Conservation (phyloP, 2,113 vertebrate genomes). For the Mustela lutreola region DNA sequence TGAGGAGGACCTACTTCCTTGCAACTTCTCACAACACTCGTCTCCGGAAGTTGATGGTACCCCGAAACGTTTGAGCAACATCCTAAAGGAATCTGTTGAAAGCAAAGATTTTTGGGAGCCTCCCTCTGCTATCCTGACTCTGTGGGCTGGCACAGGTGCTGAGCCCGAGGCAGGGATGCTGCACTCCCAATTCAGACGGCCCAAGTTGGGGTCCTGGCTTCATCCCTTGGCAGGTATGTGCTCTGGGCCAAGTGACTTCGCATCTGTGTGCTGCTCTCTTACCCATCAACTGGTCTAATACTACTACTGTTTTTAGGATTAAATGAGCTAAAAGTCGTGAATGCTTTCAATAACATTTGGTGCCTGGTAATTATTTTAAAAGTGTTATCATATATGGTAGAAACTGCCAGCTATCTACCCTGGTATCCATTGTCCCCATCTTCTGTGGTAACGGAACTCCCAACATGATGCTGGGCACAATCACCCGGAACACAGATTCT, state of each 20-base stretch:
- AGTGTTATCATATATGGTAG: not conserved
- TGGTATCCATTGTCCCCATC: not conserved
- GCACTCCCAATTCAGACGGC: not conserved
- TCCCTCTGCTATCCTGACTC: not conserved
- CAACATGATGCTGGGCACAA: not conserved
- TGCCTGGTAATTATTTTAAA: not conserved
- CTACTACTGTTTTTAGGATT: not conserved
- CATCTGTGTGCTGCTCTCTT: not conserved
- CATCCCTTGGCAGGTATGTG: not conserved
- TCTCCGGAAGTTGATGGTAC: not conserved
- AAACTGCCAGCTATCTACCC: not conserved
- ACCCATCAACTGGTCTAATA: not conserved
- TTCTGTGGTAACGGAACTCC: not conserved
- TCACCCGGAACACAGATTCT: not conserved
- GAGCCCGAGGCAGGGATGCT: not conserved
- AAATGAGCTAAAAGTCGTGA: not conserved
- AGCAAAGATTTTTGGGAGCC: not conserved
- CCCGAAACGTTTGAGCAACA: not conserved
- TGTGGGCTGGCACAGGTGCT: not conserved
- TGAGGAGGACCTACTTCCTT: not conserved
- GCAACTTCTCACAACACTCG: not conserved
- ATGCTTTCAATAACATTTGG: slow-evolving; percentile 11
- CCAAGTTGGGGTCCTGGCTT: not conserved
- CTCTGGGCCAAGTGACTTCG: not conserved
- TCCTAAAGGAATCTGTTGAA: not conserved